A percentile compares a stretch with the other conserved stretches of the same genome.
phyloP scores from a whole-genome alignment of 2,888 invertebrate genomes.

The Eupithecia tripunctaria region DNA sequence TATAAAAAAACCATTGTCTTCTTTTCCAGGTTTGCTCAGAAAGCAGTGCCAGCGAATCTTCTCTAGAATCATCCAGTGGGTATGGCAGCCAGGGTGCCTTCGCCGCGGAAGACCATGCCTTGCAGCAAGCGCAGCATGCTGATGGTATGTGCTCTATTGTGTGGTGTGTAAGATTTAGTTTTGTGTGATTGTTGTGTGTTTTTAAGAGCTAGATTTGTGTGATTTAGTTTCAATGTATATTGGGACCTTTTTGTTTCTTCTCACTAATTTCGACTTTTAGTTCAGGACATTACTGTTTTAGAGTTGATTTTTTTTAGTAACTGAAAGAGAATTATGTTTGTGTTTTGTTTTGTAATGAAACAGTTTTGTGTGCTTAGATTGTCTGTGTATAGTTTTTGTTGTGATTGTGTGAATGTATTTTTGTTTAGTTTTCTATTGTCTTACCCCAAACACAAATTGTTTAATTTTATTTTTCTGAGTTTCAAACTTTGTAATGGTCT shows the following conservation, averaged over 20 bases:
- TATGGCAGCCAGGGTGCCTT: constrained; percentile 91
- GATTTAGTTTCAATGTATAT: not conserved
- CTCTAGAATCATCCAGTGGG: constrained; percentile 90
- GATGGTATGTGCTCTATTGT: constrained; percentile 70
- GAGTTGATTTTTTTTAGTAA: not conserved
- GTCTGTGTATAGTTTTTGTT: not conserved
- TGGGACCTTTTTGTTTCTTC: not conserved
- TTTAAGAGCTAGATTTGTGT: constrained; percentile 2
- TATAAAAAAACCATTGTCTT: not conserved
- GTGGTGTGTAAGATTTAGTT: constrained; percentile 20
- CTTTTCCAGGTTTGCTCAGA: constrained; percentile 77
- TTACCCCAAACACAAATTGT: not conserved
- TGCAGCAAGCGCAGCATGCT: constrained; percentile 69
- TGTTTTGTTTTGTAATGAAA: not conserved
- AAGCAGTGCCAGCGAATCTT: constrained; percentile 89
- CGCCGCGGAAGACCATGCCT: constrained; percentile 83
- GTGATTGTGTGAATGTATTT: not conserved
- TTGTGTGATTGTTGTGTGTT: constrained; percentile 28
- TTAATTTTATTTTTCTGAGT: constrained; percentile 25
- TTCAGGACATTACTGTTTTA: not conserved
- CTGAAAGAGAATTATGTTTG: not conserved
- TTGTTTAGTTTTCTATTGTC: not conserved
- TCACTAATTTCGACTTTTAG: too few relatives aligned
- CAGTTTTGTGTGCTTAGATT: not conserved
- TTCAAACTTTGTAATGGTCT: not conserved